A percentile compares a stretch with the other conserved stretches of the same genome.
These are phyloP conservation scores for Diadema setosum DNA, from an alignment of 35 echinoderm and acorn worm species.

Conservation along the genomic window DNA sequence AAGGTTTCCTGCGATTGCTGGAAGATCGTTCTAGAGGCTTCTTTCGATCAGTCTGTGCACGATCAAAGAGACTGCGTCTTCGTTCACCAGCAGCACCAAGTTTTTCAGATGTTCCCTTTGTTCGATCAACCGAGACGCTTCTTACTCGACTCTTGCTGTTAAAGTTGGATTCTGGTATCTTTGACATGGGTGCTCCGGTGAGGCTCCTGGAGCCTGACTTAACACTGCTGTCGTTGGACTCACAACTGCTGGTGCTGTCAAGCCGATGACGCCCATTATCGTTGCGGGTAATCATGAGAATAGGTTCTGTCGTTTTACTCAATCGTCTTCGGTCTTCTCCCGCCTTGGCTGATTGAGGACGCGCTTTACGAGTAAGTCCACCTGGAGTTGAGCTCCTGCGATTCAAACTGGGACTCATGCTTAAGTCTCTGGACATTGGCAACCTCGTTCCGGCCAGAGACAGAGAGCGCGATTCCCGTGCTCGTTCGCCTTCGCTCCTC, in stretches of 20 bases:
- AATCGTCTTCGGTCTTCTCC: not conserved
- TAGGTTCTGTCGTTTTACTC: slow-evolving; percentile 22
- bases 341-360: slow-evolving; percentile 9
- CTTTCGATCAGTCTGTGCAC: not conserved
- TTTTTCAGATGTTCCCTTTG: not conserved
- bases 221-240: slow-evolving; percentile 73
- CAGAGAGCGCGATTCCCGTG: not conserved
- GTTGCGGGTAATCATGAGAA: slow-evolving; percentile 65
- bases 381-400: slow-evolving; percentile 10
- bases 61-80: not conserved
- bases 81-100: not conserved
- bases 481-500: not conserved
- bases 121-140: not conserved
- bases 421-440: slow-evolving; percentile 19
- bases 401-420: slow-evolving; percentile 36
- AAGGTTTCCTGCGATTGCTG: not conserved
- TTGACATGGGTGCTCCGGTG: not conserved
- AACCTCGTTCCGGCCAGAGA: not conserved
- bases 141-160: not conserved
- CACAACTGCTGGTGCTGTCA: slow-evolving; percentile 89
- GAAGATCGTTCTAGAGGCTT: not conserved
- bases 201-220: slow-evolving; percentile 8
- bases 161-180: not conserved
- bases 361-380: not conserved
- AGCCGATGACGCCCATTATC: slow-evolving; percentile 69